Evolutionary conservation across 1,140 invertebrate genomes (phyloP).

Genomic region (Gyrodactylus bullatarudis): DNA sequence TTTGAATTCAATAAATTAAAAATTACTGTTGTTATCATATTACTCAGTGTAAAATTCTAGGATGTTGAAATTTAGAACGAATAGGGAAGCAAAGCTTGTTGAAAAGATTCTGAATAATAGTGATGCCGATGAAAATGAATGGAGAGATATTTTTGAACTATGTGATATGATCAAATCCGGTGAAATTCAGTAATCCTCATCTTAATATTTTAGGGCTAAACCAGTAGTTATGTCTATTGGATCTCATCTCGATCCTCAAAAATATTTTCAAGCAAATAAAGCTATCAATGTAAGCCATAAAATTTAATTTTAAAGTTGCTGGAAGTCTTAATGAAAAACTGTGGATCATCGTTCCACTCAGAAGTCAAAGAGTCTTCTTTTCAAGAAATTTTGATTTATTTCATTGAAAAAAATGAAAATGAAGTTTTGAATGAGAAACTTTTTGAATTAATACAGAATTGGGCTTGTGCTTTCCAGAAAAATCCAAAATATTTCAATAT

Average conservation of each 20-base stretch:
- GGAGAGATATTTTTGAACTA: neutral
- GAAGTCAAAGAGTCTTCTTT: neutral
- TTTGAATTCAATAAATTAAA: too few species aligned
- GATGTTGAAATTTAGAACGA: too few species aligned
- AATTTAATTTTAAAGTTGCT: neutral
- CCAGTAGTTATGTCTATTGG: neutral
- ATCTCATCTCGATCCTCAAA: neutral
- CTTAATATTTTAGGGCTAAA: neutral
- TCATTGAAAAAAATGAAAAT: neutral
- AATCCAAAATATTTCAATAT: neutral
- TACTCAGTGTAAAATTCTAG: too few species aligned
- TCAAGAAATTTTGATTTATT: neutral
- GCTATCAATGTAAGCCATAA: neutral
- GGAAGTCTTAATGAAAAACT: neutral
- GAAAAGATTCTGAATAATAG: too few species aligned
- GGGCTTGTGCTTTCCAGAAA: neutral
- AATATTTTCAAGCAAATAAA: neutral
- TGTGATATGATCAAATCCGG: neutral
- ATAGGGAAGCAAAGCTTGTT: too few species aligned
- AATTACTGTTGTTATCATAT: too few species aligned
- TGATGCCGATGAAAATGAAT: too few species aligned
- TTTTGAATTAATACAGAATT: neutral
- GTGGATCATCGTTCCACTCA: neutral
- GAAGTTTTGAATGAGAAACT: neutral
- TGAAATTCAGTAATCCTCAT: neutral